Evolutionary conservation across 2,888 invertebrate genomes (phyloP), one percentile per base, ranked within the genome.

Genomic region (Tipula confusa): DNA sequence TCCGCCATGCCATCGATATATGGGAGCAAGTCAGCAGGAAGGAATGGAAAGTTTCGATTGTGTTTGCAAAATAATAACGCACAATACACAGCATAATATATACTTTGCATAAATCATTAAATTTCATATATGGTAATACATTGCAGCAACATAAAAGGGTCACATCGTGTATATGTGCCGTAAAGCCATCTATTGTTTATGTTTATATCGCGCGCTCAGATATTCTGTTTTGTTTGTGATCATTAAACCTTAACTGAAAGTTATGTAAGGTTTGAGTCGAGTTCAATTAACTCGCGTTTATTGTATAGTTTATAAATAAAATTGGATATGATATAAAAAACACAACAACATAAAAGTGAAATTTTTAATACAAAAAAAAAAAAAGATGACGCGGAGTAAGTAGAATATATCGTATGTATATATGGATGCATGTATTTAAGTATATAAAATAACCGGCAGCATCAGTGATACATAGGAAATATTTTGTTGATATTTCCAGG

Each of bases 161-260:
- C 7, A 64, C 64, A 64, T 64, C 24, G 64, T 64, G 64, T 64
- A 33, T 33, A n/a, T 24, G 6, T 9, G 15, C 15, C 43, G 15
- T 24, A n/a, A n/a, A 24, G 64, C 64, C 4, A 2, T 9, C 24
- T 24, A 64, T 64, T 64, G 64, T 64, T 64, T 24, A 1, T 13
- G 24, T 64, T 18, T 24, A 9, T 64, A 64, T 24, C 18, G 64
- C 64, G 64, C 64, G 24, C 24, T 64, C 24, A 24, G 1, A n/a
- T 33, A 33, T 64, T 24, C 24, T 64, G 24, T 64, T 64, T 64
- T 64, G 24, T 64, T 64, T 64, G 64, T 64, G 64, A 64, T 64
- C 64, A 64, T 64, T 64, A 64, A 64, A 64, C 64, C 64, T 64
- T 64, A 64, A 64, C 64, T 24, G 24, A 64, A n/a, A 64, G 64